phyloP scores from a whole-genome alignment of 2,797 vertebrate species.

The Clarias fuscus region DNA sequence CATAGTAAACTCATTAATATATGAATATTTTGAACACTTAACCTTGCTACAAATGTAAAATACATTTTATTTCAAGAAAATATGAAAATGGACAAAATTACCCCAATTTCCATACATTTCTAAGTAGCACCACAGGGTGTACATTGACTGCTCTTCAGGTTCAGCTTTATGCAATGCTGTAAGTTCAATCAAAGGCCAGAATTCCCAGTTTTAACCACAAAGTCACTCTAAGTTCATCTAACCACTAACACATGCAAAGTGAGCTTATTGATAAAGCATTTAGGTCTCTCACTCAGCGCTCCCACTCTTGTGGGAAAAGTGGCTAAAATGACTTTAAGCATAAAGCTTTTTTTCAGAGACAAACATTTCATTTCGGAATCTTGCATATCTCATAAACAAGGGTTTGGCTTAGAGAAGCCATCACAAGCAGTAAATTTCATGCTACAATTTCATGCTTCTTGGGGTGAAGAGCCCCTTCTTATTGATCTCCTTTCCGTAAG shows the following conservation, averaged over 20 bases:
- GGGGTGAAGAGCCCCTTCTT: background rate
- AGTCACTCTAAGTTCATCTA: slow-evolving; percentile 18
- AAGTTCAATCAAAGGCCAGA: background rate
- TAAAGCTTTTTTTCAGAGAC: background rate
- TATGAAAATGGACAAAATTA: too few relatives aligned
- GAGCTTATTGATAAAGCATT: background rate
- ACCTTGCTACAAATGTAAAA: too few relatives aligned
- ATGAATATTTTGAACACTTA: too few relatives aligned
- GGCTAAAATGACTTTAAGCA: background rate
- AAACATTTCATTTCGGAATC: background rate
- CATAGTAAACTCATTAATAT: too few relatives aligned
- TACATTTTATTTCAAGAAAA: too few relatives aligned
- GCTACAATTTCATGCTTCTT: background rate
- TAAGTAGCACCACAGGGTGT: background rate
- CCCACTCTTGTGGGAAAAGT: background rate
- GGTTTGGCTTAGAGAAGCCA: background rate
- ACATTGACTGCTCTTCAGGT: background rate
- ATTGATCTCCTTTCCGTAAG: background rate
- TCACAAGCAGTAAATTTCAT: background rate
- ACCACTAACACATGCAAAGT: background rate
- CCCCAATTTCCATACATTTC: too few relatives aligned
- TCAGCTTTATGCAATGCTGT: background rate
- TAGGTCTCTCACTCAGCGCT: background rate
- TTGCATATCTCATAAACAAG: background rate
- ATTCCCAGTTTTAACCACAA: slow-evolving; percentile 7